These are phyloP conservation scores for Borostomias antarcticus DNA, from an alignment of 2,797 vertebrate genomes.

Conservation along the genomic window DNA sequence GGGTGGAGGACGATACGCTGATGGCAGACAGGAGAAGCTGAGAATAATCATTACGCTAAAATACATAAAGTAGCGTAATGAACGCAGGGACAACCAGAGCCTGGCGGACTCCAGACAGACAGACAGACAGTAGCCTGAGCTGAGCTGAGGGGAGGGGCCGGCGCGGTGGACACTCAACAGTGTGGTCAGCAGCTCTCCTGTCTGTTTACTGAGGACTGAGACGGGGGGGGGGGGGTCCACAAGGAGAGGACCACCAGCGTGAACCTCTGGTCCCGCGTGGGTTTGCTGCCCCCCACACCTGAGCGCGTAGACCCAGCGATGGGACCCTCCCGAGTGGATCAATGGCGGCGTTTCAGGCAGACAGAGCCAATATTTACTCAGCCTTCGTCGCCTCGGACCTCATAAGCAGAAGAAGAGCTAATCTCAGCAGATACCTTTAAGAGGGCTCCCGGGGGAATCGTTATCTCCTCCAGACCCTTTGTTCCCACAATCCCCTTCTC, in stretches of 20 bases:
- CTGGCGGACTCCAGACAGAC: slow-evolving; percentile 3
- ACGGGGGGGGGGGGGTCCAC: slow-evolving; percentile 12
- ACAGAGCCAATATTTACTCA: slow-evolving; percentile 77
- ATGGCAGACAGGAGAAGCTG: slow-evolving; percentile 45
- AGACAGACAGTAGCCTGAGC: slow-evolving; percentile 10
- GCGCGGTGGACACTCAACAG: slow-evolving; percentile 18
- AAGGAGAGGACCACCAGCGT: slow-evolving; percentile 63
- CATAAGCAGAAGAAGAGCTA: slow-evolving; percentile 71
- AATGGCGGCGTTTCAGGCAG: slow-evolving; percentile 69
- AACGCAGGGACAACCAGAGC: slow-evolving; percentile 36
- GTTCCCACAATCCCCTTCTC: slow-evolving; percentile 64
- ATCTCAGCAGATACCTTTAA: slow-evolving; percentile 74
- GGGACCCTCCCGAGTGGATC: slow-evolving; percentile 67
- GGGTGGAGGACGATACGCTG: slow-evolving; percentile 47
- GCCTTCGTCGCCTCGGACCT: slow-evolving; percentile 69
- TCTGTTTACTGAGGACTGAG: slow-evolving; percentile 36
- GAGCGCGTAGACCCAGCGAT: slow-evolving; percentile 74
- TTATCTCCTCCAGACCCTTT: slow-evolving; percentile 70
- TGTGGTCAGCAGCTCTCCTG: slow-evolving; percentile 29
- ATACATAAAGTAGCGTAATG: slow-evolving; percentile 28
- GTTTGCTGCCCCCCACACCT: slow-evolving; percentile 72
- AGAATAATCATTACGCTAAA: slow-evolving; percentile 56
- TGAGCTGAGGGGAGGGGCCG: slow-evolving; percentile 44
- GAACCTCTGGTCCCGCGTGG: slow-evolving; percentile 48
- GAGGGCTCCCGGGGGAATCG: slow-evolving; percentile 67